Base-by-base conservation (phyloP, 1,140 invertebrate species). In the Limonius californicus region DNA sequence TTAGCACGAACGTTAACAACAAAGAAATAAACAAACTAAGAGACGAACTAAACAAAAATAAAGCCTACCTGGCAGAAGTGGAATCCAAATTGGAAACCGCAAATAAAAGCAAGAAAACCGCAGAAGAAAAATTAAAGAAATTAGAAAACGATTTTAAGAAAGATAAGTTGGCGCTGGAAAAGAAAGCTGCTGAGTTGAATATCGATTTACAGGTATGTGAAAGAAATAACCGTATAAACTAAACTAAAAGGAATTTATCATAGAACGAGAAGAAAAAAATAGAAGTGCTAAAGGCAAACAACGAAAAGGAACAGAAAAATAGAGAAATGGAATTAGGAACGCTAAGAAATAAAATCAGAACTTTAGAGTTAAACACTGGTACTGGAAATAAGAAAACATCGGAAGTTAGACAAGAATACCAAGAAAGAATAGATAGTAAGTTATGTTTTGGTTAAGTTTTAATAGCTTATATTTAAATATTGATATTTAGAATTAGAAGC, bases 361-460 rank as follows among this genome's bases (percentile, higher is more conserved):
- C 83, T 16, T 70, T 87, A 19, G 85, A 88, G 72, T 81, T 84
- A 63, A 80, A 74, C 45, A 81, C 82, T 50, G 82, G 83, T 19
- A 82, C 83, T 20, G 82, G 81, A 32, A 80, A 80, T 3, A 88
- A 87, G 69, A 84, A 84, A 68, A 81, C 88, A 63, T 78, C 82
- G 19, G 85, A 88, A 68, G 72, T 88, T 39, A 87, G 86, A 68
- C 81, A 87, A 69, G 85, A 84, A 69, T 83, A 86, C 63, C 83
- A 86, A 73, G 84, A 86, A 53, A 82, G 80, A 70, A 83, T 88
- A 63, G 82, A 85, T 71, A 86, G 87, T 89, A 78, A 78, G 74
- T 74, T 54, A n/a, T 35, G 14, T 62, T 9, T 45, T 43, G 2
- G 8, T 9, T 39, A 2, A 27, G 23, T 21, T 42, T 47, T 21